These are phyloP conservation scores for Scaptomyza caliginosa DNA, from an alignment of 2,888 invertebrate species.

Conservation along the genomic window DNA sequence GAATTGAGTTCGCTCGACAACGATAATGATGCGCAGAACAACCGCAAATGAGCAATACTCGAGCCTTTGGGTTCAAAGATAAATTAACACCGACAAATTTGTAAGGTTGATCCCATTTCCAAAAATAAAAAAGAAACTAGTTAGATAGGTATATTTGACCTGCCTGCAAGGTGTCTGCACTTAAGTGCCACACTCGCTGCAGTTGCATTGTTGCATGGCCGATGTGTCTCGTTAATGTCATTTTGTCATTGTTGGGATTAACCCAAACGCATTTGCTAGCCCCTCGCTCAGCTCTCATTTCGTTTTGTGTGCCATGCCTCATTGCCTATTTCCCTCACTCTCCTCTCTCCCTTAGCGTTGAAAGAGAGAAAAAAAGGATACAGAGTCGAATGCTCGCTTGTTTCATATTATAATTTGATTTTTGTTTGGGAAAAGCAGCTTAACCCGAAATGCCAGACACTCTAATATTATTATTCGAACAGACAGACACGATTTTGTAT, in stretches of 20 bases:
- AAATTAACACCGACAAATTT: conserved; percentile 63
- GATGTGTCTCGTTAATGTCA: conserved; percentile 42
- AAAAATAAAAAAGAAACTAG: no score
- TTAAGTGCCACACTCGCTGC: conserved; percentile 9
- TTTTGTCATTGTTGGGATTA: conserved; percentile 64
- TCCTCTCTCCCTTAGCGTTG: neutral
- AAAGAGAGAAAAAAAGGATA: conserved; percentile 31
- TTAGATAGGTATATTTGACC: conserved; percentile 17
- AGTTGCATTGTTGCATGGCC: conserved; percentile 40
- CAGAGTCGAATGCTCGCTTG: conserved; percentile 15
- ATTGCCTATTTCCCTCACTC: conserved; percentile 7
- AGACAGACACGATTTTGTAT: conserved; percentile 25
- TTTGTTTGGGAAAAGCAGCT: conserved; percentile 53
- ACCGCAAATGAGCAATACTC: conserved; percentile 67
- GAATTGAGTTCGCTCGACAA: neutral
- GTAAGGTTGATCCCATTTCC: conserved; percentile 36
- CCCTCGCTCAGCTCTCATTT: conserved; percentile 10
- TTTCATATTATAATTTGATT: conserved; percentile 68
- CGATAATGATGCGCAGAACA: conserved; percentile 61
- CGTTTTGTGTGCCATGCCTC: conserved; percentile 38
- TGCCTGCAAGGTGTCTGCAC: conserved; percentile 27
- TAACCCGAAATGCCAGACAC: conserved; percentile 28
- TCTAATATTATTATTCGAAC: conserved; percentile 45
- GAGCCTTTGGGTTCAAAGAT: conserved; percentile 26
- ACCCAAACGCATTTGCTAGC: conserved; percentile 17